Conservation (phyloP, 2,113 vertebrate species). For the Hippocampus mohnikei region DNA sequence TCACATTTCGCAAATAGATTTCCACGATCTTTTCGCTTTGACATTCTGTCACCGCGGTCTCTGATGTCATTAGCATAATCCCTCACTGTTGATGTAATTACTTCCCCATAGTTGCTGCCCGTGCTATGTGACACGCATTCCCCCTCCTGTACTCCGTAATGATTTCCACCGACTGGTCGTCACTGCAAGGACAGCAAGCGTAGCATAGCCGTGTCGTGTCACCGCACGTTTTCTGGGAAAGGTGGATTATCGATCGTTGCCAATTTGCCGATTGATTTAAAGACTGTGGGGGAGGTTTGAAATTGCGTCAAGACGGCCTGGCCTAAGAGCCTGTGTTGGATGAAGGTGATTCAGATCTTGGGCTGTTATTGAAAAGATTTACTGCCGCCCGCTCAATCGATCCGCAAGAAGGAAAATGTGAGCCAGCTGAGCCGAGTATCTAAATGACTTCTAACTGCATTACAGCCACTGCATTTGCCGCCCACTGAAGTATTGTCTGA, state of each 20-base stretch:
- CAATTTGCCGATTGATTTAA: neutral
- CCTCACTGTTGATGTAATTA: conserved; percentile 2
- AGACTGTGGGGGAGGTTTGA: neutral
- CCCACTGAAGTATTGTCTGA: conserved; percentile 30
- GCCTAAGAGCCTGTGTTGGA: neutral
- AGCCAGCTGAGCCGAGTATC: conserved; percentile 55
- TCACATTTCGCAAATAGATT: neutral
- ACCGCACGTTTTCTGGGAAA: neutral
- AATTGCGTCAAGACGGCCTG: neutral
- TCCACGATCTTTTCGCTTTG: neutral
- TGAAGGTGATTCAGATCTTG: neutral
- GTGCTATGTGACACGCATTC: neutral
- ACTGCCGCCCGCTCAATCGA: conserved; percentile 56
- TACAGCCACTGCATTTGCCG: conserved; percentile 40
- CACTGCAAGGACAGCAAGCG: conserved; percentile 2
- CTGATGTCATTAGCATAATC: neutral
- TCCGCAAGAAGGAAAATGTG: conserved; percentile 53
- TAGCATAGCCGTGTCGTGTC: conserved; percentile 1
- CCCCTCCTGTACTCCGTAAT: neutral
- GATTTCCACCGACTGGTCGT: neutral
- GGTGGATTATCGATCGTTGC: neutral
- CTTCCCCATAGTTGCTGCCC: neutral
- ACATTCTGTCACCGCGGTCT: neutral
- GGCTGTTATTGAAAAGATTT: conserved; percentile 27
- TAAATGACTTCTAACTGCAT: conserved; percentile 48